Evolutionary conservation across 35 echinoderm and acorn worm species (phyloP), one percentile per base, ranked within the genome.

Genomic region (Strongylocentrotus purpuratus): DNA sequence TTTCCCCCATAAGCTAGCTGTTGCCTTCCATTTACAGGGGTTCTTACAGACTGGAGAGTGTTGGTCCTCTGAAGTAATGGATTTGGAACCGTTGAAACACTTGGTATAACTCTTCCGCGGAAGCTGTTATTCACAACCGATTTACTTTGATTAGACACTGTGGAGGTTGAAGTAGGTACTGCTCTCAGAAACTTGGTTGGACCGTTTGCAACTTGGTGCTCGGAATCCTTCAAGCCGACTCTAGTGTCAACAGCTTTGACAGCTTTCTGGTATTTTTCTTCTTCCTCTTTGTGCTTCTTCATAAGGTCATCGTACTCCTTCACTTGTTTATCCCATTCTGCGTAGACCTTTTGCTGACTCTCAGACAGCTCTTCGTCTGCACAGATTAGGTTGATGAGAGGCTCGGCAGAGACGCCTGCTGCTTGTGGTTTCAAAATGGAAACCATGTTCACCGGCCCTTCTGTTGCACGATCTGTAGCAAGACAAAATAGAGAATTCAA

Each of bases 201-300:
- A 32, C 91, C 91, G 17, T 47, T 93, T 50, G 91, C 17, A 50
- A 32, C n/a, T 89, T 33, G 33, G 31, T 13, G 45, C 48, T 93
- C 91, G n/a, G 91, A 31, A 48, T 47, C 48, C 48, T 93, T 93
- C 48, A 93, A n/a, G 46, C 91, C 91, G n/a, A 93, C 48, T 32
- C 91, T 31, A 9, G 91, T 93, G 91, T 93, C 91, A 50, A 93
- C 91, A n/a, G 91, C 91, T 58, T 48, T 93, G 33, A 93, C 48
- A 48, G 91, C 91, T n/a, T 93, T 93, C 45, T 93, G 45, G 46
- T 93, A 93, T 93, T 93, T 93, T 14, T 93, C 48, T 31, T 93
- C 91, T 46, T 93, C 91, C 45, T 93, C 91, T 58, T 93, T 93
- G 91, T 93, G 91, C 48, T 93, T 93, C 48, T 46, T 93, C 45